Conservation (phyloP, 2,888 invertebrate species). For the Drosophila ochracea region DNA sequence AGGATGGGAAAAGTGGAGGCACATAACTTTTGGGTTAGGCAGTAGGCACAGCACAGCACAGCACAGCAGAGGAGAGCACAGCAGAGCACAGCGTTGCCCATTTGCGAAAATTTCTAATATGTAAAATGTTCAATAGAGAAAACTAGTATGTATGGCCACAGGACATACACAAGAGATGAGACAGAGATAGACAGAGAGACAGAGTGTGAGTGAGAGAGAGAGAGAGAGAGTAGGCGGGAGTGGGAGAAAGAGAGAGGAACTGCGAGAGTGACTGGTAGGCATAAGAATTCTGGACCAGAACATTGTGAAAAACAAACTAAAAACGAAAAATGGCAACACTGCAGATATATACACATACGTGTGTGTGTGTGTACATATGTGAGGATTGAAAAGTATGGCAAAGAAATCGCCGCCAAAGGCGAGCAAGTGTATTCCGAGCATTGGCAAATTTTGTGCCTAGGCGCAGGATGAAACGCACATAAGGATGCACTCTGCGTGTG, state of each 20-base stretch:
- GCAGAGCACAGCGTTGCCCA: conserved; percentile 58
- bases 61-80: conserved; percentile 35
- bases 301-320: conserved; percentile 64
- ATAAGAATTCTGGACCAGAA: conserved; percentile 10
- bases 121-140: conserved; percentile 82
- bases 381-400: conserved; percentile 67
- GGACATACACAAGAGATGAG: conserved; percentile 32
- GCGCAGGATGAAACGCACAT: conserved; percentile 18
- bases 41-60: conserved; percentile 34
- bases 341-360: conserved; percentile 17
- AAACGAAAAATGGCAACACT: conserved; percentile 63
- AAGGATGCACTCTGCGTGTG: conserved; percentile 15
- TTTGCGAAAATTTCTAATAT: conserved; percentile 81
- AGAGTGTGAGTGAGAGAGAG: not conserved
- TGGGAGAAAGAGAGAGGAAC: conserved; percentile 1
- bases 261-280: conserved; percentile 6
- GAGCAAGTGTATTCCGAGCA: conserved; percentile 45
- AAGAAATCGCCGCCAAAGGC: conserved; percentile 76
- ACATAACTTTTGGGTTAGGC: conserved; percentile 72
- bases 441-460: conserved; percentile 56
- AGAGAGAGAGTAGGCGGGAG: not conserved
- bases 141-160: conserved; percentile 70
- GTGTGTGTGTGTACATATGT: conserved; percentile 31
- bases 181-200: conserved; percentile 9
- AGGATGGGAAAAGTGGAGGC: conserved; percentile 37